Evolutionary conservation across 2,113 vertebrate genomes (phyloP).

Genomic region (Rhizomys pruinosus): DNA sequence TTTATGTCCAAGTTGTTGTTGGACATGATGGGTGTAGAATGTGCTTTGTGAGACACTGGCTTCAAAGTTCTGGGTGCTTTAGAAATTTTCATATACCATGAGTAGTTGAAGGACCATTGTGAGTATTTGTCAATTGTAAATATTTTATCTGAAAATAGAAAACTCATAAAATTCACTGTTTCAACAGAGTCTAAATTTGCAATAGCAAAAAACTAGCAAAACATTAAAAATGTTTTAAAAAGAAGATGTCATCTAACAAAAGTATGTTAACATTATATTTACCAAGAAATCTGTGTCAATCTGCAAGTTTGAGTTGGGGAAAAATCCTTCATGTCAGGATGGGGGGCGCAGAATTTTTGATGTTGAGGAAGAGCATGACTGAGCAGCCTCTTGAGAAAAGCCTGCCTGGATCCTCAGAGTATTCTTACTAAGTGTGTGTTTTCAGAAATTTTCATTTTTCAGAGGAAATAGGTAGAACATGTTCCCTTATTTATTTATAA

Average conservation of each 20-base stretch:
- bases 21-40: no score
- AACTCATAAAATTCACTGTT: background rate
- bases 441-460: background rate
- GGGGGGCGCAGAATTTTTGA: background rate
- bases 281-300: background rate
- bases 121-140: constrained; percentile 40
- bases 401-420: background rate
- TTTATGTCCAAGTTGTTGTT: background rate
- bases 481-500: background rate
- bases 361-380: background rate
- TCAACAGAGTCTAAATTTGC: constrained; percentile 21
- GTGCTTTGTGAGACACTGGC: background rate
- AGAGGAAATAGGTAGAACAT: background rate
- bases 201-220: background rate
- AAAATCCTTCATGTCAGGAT: background rate
- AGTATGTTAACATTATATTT: background rate
- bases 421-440: background rate
- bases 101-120: background rate
- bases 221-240: background rate
- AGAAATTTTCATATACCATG: background rate
- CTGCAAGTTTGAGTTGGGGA: background rate
- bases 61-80: background rate
- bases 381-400: background rate
- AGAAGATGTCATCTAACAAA: background rate
- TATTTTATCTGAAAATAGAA: background rate